phyloP scores from a whole-genome alignment of 2,888 invertebrate genomes.

The Sinohyriopsis cumingii region DNA sequence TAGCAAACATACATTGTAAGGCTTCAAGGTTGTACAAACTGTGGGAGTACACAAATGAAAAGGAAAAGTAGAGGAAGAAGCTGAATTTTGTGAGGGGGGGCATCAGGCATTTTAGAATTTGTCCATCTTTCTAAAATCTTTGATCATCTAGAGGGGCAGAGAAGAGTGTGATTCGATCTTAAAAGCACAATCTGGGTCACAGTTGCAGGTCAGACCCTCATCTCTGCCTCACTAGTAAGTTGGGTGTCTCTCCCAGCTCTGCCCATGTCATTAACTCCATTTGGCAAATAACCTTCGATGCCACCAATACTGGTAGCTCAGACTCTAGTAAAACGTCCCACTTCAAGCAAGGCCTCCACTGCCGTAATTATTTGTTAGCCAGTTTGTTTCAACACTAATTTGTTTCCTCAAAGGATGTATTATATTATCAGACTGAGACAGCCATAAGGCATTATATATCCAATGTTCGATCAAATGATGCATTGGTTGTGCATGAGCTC shows the following conservation, averaged over 20 bases:
- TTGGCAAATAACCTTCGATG: not conserved
- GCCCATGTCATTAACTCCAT: not conserved
- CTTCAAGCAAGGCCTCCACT: not conserved
- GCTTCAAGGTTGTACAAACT: too few species aligned
- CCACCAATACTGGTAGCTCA: not conserved
- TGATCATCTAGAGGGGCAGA: too few species aligned
- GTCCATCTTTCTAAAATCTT: too few species aligned
- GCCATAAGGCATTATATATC: constrained; percentile 19
- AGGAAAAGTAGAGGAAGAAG: too few species aligned
- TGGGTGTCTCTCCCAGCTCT: not conserved
- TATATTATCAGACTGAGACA: constrained; percentile 3
- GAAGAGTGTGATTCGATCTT: not conserved
- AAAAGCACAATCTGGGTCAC: constrained; percentile 35
- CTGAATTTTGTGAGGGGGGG: too few species aligned
- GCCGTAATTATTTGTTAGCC: not conserved
- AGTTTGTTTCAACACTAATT: not conserved
- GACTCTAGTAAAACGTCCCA: not conserved
- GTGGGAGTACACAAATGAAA: too few species aligned
- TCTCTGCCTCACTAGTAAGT: constrained; percentile 16
- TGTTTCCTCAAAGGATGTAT: not conserved
- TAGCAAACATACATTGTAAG: too few species aligned
- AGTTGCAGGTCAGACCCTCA: constrained; percentile 42
- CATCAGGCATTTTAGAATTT: too few species aligned
- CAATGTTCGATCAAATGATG: constrained; percentile 5
- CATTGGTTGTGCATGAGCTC: not conserved